phyloP scores from a whole-genome alignment of 2,797 vertebrate species.

The Cuculus canorus region DNA sequence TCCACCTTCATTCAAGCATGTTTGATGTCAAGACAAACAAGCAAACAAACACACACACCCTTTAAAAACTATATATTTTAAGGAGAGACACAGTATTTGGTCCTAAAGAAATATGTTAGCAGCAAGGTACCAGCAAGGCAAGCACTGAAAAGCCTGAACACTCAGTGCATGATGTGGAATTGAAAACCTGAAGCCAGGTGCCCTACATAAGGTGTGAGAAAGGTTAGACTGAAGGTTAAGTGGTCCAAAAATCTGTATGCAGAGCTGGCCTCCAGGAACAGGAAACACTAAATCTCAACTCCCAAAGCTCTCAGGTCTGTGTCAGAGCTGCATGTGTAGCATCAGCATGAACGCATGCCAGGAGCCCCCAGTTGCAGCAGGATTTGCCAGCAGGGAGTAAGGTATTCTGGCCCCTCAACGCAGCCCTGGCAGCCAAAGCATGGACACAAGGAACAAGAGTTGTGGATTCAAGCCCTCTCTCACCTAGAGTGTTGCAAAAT shows the following conservation, averaged over 20 bases:
- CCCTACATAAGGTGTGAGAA: neutral
- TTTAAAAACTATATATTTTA: neutral
- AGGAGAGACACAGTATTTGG: neutral
- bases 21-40: neutral
- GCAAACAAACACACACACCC: neutral
- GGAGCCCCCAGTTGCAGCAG: fast-evolving
- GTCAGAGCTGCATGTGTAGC: neutral
- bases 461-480: neutral
- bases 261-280: neutral
- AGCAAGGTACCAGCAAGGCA: neutral
- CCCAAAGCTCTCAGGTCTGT: neutral
- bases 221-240: neutral
- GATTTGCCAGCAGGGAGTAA: neutral
- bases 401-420: fast-evolving
- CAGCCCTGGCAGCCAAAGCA: neutral
- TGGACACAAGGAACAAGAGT: neutral
- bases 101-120: neutral
- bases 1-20: neutral
- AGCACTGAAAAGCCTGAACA: neutral
- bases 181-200: neutral
- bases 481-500: neutral
- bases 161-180: fast-evolving
- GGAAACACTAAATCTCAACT: neutral
- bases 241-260: neutral
- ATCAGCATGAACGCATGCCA: neutral